A percentile compares a stretch with the other conserved stretches of the same genome.
These are phyloP conservation scores for Corythoichthys haematopterus DNA, from an alignment of 2,113 vertebrate genomes.

Conservation along the genomic window DNA sequence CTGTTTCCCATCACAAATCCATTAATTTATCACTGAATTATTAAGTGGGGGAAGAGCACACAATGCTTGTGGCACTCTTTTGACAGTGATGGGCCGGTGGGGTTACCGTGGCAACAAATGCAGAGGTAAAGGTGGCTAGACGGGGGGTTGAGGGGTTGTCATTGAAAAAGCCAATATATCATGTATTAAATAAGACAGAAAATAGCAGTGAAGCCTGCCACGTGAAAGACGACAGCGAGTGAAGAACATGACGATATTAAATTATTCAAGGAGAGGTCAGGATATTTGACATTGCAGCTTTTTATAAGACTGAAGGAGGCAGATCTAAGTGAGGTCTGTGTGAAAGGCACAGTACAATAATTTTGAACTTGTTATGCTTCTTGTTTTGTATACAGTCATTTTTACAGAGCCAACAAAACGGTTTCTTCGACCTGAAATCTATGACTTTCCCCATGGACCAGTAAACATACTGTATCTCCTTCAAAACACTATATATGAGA, in stretches of 20 bases:
- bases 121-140: not conserved
- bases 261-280: slow-evolving; percentile 12
- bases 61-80: slow-evolving; percentile 59
- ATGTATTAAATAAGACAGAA: slow-evolving; percentile 31
- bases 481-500: too few species aligned
- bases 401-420: too few species aligned
- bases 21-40: slow-evolving; percentile 74
- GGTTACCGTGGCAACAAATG: slow-evolving; percentile 55
- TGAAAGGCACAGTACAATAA: not conserved
- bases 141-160: slow-evolving; percentile 14
- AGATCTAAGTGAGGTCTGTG: not conserved
- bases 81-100: slow-evolving; percentile 43
- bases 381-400: too few species aligned
- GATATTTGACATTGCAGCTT: slow-evolving; percentile 38
- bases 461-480: too few species aligned
- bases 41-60: slow-evolving; percentile 59
- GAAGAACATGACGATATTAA: slow-evolving; percentile 7
- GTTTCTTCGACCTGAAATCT: too few species aligned
- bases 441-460: too few species aligned
- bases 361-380: not conserved
- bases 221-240: not conserved
- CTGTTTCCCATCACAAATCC: slow-evolving; percentile 67
- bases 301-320: slow-evolving; percentile 16
- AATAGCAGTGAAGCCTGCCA: slow-evolving; percentile 15
- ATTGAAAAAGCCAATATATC: slow-evolving; percentile 58